Evolutionary conservation across 2,888 invertebrate genomes (phyloP).

Genomic region (Drepana falcataria): DNA sequence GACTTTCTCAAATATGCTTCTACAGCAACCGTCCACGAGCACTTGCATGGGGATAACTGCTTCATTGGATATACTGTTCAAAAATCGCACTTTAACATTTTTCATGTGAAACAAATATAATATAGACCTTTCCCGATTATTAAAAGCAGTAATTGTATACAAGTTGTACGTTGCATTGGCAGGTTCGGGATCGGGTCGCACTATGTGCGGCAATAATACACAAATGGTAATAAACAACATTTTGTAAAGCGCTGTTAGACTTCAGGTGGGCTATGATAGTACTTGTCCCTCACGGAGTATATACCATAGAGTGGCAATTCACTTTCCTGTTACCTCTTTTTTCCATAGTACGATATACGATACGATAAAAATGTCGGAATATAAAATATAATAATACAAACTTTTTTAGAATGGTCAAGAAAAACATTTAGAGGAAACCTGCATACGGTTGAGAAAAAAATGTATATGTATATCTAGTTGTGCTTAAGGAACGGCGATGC

Average conservation of each 20-base stretch:
- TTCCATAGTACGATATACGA: background rate
- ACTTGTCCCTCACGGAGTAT: too few species aligned
- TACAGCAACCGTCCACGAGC: conserved; percentile 31
- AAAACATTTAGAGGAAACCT: too few species aligned
- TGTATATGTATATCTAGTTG: too few species aligned
- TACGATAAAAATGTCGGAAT: too few species aligned
- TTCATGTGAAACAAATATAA: conserved; percentile 37
- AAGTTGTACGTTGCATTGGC: conserved; percentile 25
- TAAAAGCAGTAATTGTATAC: conserved; percentile 57
- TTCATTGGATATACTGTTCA: conserved; percentile 59
- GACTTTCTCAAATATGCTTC: conserved; percentile 34
- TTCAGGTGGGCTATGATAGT: background rate
- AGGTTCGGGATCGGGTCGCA: background rate
- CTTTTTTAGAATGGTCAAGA: too few species aligned
- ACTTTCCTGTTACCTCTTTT: too few species aligned
- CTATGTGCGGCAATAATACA: background rate
- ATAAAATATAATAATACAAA: too few species aligned
- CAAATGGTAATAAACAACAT: background rate
- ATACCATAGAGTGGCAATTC: too few species aligned
- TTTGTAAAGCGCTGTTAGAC: background rate
- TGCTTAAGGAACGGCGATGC: too few species aligned
- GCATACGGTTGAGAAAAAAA: too few species aligned
- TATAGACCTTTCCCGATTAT: conserved; percentile 41
- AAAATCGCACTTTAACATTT: conserved; percentile 34
- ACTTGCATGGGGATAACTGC: conserved; percentile 56